Conservation (phyloP, 2,113 vertebrate genomes). For the Sitta europaea region DNA sequence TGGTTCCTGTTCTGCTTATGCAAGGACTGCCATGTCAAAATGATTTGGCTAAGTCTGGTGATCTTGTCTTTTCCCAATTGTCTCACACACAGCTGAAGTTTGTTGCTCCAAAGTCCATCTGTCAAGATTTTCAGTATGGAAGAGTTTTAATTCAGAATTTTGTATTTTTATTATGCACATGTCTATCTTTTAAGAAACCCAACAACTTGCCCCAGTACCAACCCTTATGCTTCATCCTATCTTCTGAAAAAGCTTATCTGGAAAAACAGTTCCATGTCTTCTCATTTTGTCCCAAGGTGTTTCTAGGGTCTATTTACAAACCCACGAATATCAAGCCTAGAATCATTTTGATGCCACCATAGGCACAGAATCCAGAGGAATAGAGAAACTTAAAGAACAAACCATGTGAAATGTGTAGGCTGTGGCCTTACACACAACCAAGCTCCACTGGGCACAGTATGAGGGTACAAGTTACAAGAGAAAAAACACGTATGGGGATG, state of each 20-base stretch:
- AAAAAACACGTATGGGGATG: neutral
- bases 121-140: neutral
- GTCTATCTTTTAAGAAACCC: neutral
- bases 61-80: neutral
- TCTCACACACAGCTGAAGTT: neutral
- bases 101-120: neutral
- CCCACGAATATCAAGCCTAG: neutral
- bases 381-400: neutral
- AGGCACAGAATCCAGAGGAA: neutral
- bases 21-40: conserved; percentile 4
- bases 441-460: neutral
- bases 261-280: neutral
- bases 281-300: neutral
- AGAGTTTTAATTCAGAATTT: neutral
- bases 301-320: neutral
- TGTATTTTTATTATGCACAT: neutral
- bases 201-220: neutral
- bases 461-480: neutral
- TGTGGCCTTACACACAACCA: neutral
- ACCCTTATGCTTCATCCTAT: neutral
- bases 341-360: neutral
- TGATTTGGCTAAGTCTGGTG: neutral
- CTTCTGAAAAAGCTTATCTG: neutral
- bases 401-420: neutral
- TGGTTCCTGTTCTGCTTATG: neutral